These are phyloP conservation scores for Platanista minor DNA, from an alignment of 2,113 vertebrate species.

Conservation along the genomic window DNA sequence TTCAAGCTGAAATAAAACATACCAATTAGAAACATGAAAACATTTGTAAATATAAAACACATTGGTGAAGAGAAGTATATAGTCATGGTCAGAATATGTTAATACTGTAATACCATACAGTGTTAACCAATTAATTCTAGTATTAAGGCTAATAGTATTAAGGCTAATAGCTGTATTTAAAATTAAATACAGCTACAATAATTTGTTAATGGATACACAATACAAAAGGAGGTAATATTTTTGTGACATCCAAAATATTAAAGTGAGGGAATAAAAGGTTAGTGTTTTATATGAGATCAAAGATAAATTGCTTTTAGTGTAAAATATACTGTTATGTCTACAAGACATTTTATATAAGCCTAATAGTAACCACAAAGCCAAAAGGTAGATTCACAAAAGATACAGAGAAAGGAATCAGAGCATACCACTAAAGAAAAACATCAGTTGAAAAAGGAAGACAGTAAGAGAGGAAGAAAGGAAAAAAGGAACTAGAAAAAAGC, in stretches of 20 bases:
- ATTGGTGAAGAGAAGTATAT: not conserved
- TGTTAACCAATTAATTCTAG: not conserved
- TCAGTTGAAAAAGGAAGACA: not conserved
- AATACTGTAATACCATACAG: not conserved
- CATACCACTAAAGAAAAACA: not conserved
- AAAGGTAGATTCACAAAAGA: not conserved
- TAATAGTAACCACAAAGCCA: not conserved
- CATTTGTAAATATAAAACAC: too few species aligned
- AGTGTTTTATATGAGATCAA: too few species aligned
- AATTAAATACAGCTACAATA: not conserved
- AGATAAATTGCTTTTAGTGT: not conserved
- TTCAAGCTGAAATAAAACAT: too few species aligned
- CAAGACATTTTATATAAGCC: not conserved
- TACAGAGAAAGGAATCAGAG: not conserved
- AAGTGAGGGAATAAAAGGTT: not conserved
- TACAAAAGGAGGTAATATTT: not conserved
- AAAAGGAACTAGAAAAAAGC: too few species aligned
- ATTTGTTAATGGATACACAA: not conserved
- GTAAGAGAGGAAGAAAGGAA: too few species aligned
- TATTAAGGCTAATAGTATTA: not conserved
- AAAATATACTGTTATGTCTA: not conserved
- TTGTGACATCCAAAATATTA: not conserved
- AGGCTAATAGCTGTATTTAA: too few species aligned
- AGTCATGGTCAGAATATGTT: not conserved
- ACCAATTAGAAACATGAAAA: too few species aligned